Conservation (phyloP, 2,888 invertebrate genomes). For the Thumatha senex region DNA sequence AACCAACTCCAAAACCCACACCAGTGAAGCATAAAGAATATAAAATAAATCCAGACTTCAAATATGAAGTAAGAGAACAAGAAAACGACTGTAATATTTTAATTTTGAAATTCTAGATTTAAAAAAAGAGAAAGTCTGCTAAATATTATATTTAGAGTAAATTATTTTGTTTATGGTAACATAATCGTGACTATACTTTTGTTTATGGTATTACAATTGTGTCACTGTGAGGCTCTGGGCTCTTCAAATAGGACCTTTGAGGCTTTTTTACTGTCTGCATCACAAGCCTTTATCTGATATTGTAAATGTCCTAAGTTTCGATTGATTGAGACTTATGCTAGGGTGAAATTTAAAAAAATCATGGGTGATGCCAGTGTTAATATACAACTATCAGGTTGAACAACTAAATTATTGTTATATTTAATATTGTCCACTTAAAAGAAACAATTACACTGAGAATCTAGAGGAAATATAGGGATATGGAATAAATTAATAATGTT, state of each 20-base stretch:
- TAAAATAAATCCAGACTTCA: constrained; percentile 34
- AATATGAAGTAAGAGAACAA: constrained; percentile 67
- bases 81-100: constrained; percentile 73
- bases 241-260: not conserved
- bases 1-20: not conserved
- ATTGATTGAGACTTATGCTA: too few species aligned
- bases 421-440: too few species aligned
- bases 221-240: not conserved
- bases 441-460: too few species aligned
- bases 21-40: not conserved
- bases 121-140: not conserved
- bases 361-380: too few species aligned
- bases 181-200: not conserved
- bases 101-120: constrained; percentile 50
- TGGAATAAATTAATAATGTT: too few species aligned
- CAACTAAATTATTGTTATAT: too few species aligned
- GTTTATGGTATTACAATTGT: not conserved
- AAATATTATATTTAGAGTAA: not conserved
- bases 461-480: too few species aligned
- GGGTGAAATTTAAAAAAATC: too few species aligned
- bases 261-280: too few species aligned
- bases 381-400: too few species aligned
- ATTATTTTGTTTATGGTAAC: not conserved
- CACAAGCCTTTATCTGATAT: too few species aligned
- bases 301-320: too few species aligned